Conservation (phyloP, 2,797 vertebrate species). For the Liparis tanakae region DNA sequence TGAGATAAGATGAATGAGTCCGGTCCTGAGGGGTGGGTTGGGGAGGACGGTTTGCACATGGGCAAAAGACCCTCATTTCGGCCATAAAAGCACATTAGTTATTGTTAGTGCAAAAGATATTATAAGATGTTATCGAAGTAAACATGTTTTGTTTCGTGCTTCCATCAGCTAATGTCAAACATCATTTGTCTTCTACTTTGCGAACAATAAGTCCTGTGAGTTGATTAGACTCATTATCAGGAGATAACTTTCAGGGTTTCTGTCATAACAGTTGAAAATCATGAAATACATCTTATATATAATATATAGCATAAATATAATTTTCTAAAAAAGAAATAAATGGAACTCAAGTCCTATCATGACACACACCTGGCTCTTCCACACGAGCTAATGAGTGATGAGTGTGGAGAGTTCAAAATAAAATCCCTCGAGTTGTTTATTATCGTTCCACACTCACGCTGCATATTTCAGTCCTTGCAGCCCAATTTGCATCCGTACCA, state of each 20-base stretch:
- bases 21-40: background rate
- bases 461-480: slow-evolving; percentile 22
- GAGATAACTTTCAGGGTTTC: background rate
- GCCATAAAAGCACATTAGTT: background rate
- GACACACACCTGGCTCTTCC: background rate
- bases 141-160: background rate
- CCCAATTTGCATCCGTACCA: slow-evolving; percentile 40
- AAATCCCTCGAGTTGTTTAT: slow-evolving; percentile 41
- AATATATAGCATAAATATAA: background rate
- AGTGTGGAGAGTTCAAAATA: slow-evolving; percentile 8
- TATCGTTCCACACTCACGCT: slow-evolving; percentile 32
- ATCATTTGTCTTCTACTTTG: background rate
- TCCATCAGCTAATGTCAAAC: background rate
- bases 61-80: no score
- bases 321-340: background rate
- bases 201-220: background rate
- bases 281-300: no score
- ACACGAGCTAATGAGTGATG: slow-evolving; percentile 11
- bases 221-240: background rate
- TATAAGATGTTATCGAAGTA: background rate
- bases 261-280: background rate
- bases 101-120: background rate
- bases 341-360: background rate
- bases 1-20: no score
- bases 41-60: background rate